These are phyloP conservation scores for Augochlora pura DNA, from an alignment of 1,140 invertebrate species.

Conservation along the genomic window DNA sequence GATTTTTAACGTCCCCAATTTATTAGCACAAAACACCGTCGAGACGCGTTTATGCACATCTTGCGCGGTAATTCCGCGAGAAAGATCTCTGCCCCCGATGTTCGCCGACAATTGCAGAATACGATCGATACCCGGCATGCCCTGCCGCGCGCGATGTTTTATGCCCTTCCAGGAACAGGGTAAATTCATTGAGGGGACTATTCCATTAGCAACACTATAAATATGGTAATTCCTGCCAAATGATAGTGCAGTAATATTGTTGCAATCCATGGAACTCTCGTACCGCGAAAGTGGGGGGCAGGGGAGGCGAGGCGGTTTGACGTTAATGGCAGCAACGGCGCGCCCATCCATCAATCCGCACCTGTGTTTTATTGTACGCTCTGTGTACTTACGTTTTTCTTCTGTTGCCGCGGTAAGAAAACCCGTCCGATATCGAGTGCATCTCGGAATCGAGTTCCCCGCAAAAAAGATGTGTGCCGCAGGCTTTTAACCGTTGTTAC, in stretches of 20 bases:
- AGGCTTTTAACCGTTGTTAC: background rate
- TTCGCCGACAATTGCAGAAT: too few species aligned
- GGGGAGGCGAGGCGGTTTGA: too few species aligned
- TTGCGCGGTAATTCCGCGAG: too few species aligned
- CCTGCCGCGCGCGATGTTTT: background rate
- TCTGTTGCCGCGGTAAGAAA: background rate
- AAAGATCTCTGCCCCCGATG: too few species aligned
- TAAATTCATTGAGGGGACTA: background rate
- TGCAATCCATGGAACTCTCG: background rate
- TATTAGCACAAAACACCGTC: background rate
- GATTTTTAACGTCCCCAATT: background rate
- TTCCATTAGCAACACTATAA: background rate
- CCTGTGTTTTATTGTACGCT: background rate
- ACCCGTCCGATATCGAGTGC: too few species aligned
- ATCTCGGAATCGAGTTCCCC: background rate
- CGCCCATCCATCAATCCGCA: background rate
- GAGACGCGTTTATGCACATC: too few species aligned
- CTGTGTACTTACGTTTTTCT: background rate
- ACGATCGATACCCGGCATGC: background rate
- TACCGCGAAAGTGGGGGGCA: too few species aligned
- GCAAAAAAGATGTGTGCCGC: background rate
- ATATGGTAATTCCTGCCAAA: background rate
- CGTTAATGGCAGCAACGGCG: background rate
- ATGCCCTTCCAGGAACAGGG: background rate
- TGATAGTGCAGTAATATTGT: background rate